These are phyloP conservation scores for Dendronephthya gigantea DNA, from an alignment of 64 coral and sea anemone species.

Conservation along the genomic window DNA sequence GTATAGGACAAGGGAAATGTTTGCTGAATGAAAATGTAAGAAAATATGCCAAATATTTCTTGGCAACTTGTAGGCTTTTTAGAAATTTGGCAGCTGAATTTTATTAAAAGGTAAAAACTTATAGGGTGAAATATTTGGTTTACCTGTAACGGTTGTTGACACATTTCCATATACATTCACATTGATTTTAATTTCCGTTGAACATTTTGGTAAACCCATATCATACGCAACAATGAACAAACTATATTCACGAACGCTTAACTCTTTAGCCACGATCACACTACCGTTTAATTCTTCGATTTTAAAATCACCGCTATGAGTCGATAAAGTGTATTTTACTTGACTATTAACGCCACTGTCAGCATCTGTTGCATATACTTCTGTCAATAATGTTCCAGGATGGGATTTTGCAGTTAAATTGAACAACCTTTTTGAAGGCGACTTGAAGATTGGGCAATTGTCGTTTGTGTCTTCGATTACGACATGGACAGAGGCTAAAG, in stretches of 20 bases:
- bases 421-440: neutral
- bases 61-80: no score
- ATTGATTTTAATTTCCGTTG: conserved; percentile 18
- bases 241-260: conserved; percentile 4
- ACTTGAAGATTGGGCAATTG: conserved; percentile 49
- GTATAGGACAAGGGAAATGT: no score
- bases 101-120: neutral
- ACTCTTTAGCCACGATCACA: neutral
- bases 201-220: conserved; percentile 37
- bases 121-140: neutral
- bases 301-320: neutral
- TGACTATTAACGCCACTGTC: conserved; percentile 49
- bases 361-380: conserved; percentile 32
- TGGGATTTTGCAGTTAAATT: conserved; percentile 23
- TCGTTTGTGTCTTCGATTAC: conserved; percentile 42
- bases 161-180: conserved; percentile 11
- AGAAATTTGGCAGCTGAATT: no score
- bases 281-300: conserved; percentile 10
- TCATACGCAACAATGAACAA: conserved; percentile 42
- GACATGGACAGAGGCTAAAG: neutral
- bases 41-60: no score
- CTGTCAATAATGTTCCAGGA: conserved; percentile 21
- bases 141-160: neutral
- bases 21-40: no score
- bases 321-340: conserved; percentile 23